phyloP scores from a whole-genome alignment of 2,113 vertebrate species.

The Callospermophilus lateralis region DNA sequence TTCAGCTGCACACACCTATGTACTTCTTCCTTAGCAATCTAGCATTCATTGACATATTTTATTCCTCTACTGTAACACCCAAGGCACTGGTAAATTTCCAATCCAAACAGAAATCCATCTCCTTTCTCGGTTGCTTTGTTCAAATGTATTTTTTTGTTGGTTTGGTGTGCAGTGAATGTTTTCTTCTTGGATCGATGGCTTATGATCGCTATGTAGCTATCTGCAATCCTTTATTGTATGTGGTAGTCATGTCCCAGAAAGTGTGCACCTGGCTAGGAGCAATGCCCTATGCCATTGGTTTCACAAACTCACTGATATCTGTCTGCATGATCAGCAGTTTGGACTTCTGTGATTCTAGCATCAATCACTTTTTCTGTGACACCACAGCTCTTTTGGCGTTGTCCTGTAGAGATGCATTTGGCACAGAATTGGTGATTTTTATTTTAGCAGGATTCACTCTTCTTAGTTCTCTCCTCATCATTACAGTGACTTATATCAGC shows the following conservation, averaged over 20 bases:
- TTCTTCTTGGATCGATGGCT: conserved; percentile 66
- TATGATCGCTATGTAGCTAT: conserved; percentile 59
- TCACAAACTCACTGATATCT: conserved; percentile 61
- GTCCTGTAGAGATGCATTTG: background rate
- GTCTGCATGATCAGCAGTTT: conserved; percentile 57
- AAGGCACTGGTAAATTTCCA: conserved; percentile 44
- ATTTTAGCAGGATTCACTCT: conserved; percentile 23
- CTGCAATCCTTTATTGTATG: conserved; percentile 61
- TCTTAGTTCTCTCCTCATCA: conserved; percentile 46
- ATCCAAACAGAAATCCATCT: conserved; percentile 43
- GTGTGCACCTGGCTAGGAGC: conserved; percentile 2
- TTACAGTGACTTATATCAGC: background rate
- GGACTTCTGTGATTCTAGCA: conserved; percentile 21
- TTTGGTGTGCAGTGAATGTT: conserved; percentile 67
- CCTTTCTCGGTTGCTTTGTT: conserved; percentile 56
- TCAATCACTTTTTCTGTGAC: conserved; percentile 75
- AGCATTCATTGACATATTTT: conserved; percentile 64
- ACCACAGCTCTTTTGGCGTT: conserved; percentile 58
- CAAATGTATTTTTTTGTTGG: conserved; percentile 72
- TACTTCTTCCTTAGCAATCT: conserved; percentile 71
- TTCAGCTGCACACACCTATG: conserved; percentile 64
- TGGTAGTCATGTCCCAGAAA: conserved; percentile 43
- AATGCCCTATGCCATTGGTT: conserved; percentile 3
- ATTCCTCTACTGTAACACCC: conserved; percentile 60
- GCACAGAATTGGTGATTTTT: conserved; percentile 57